phyloP scores from a whole-genome alignment of 2,888 invertebrate genomes.

The Sylvicola cinctus region DNA sequence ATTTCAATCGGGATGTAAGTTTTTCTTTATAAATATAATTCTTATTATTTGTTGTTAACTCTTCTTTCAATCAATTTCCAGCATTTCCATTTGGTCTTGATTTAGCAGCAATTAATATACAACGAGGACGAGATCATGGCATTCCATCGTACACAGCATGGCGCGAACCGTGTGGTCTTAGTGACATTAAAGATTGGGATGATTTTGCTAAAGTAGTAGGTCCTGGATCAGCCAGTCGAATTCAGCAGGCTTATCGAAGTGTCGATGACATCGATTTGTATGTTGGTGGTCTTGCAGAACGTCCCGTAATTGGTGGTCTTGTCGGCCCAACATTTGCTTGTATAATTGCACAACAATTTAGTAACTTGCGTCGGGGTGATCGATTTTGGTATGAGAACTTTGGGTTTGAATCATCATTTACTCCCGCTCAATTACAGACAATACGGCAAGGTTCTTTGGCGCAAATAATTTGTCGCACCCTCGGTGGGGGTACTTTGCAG shows the following conservation, averaged over 20 bases:
- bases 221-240: slow-evolving; percentile 35
- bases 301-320: slow-evolving; percentile 55
- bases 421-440: slow-evolving; percentile 52
- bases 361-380: slow-evolving; percentile 54
- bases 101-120: slow-evolving; percentile 71
- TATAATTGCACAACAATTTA: slow-evolving; percentile 70
- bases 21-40: not conserved
- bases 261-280: slow-evolving; percentile 73
- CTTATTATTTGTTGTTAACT: slow-evolving; percentile 1
- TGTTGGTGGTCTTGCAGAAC: slow-evolving; percentile 63
- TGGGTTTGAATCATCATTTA: slow-evolving; percentile 50
- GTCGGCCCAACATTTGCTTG: slow-evolving; percentile 79
- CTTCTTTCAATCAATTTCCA: slow-evolving; percentile 8
- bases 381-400: slow-evolving; percentile 73
- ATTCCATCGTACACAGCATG: slow-evolving; percentile 59
- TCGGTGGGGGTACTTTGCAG: slow-evolving; percentile 24
- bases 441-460: slow-evolving; percentile 49
- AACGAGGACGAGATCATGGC: slow-evolving; percentile 73
- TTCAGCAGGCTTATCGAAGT: slow-evolving; percentile 38
- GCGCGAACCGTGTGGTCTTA: slow-evolving; percentile 59
- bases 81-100: slow-evolving; percentile 61
- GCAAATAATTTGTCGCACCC: slow-evolving; percentile 32
- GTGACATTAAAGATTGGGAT: slow-evolving; percentile 41
- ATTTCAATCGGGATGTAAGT: slow-evolving; percentile 42
- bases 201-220: slow-evolving; percentile 50